Percentiles rank a stretch among this genome's conserved stretches.
Evolutionary conservation across 2,113 vertebrate genomes (phyloP).

Genomic region (Arvicanthis niloticus): DNA sequence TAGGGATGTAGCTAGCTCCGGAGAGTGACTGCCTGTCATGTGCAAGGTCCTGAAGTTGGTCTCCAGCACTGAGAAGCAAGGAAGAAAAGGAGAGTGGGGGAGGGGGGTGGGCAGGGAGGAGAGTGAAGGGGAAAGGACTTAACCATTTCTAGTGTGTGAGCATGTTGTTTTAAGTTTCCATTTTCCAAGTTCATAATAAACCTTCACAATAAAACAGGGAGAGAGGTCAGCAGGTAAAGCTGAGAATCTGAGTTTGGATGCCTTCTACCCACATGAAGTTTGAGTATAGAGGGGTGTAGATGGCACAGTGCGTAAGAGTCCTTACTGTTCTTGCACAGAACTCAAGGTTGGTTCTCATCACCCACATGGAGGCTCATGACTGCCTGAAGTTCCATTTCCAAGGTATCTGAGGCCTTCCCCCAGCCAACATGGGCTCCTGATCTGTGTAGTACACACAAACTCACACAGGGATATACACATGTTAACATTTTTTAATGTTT

Average conservation of each 20-base stretch:
- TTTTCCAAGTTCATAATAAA: background rate
- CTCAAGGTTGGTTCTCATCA: background rate
- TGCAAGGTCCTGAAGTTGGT: background rate
- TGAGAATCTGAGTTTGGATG: background rate
- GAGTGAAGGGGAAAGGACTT: background rate
- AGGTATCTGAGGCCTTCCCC: background rate
- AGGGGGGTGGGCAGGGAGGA: too few relatives aligned
- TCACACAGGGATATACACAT: background rate
- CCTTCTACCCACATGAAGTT: background rate
- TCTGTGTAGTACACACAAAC: background rate
- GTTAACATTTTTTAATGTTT: background rate
- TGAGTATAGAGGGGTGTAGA: background rate
- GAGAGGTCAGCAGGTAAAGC: background rate
- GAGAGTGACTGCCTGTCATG: background rate
- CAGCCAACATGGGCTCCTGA: background rate
- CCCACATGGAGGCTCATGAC: background rate
- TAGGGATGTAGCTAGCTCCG: background rate
- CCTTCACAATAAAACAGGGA: background rate
- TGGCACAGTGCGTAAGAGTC: background rate
- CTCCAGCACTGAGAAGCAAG: background rate
- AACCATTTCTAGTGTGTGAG: constrained; percentile 5
- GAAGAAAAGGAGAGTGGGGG: too few relatives aligned
- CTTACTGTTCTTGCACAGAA: background rate
- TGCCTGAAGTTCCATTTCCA: background rate
- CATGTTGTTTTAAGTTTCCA: background rate